Percentiles rank a stretch among this genome's conserved stretches.
Conservation (phyloP, 2,888 invertebrate genomes). For the Phaonia tiefii region DNA sequence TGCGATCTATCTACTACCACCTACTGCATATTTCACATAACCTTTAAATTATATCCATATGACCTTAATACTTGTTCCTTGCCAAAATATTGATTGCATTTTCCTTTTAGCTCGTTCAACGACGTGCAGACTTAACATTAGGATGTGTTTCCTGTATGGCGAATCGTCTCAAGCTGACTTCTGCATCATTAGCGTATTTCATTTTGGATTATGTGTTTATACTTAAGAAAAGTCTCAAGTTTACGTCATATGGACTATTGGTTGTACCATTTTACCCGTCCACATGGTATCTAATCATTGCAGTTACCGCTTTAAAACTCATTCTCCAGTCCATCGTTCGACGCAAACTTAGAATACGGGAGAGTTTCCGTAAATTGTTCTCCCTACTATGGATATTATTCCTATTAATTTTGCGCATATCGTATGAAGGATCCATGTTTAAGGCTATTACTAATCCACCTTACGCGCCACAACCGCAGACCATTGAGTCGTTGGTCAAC, state of each 20-base stretch:
- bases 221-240: slow-evolving; percentile 16
- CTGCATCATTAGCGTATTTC: slow-evolving; percentile 25
- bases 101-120: slow-evolving; percentile 19
- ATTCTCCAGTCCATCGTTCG: not conserved
- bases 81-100: too few species aligned
- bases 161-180: slow-evolving; percentile 16
- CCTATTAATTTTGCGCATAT: slow-evolving; percentile 67
- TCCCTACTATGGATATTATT: slow-evolving; percentile 55
- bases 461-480: slow-evolving; percentile 66
- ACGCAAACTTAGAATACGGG: not conserved
- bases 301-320: not conserved
- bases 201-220: not conserved
- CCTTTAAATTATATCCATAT: too few species aligned
- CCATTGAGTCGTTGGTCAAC: slow-evolving; percentile 61
- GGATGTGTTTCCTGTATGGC: not conserved
- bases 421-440: slow-evolving; percentile 72
- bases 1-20: too few species aligned
- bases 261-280: slow-evolving; percentile 8
- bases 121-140: not conserved
- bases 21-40: too few species aligned
- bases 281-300: not conserved
- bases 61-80: too few species aligned
- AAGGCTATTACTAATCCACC: slow-evolving; percentile 70
- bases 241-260: slow-evolving; percentile 8
- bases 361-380: not conserved